phyloP scores from a whole-genome alignment of 2,113 vertebrate genomes.

The Chionomys nivalis region DNA sequence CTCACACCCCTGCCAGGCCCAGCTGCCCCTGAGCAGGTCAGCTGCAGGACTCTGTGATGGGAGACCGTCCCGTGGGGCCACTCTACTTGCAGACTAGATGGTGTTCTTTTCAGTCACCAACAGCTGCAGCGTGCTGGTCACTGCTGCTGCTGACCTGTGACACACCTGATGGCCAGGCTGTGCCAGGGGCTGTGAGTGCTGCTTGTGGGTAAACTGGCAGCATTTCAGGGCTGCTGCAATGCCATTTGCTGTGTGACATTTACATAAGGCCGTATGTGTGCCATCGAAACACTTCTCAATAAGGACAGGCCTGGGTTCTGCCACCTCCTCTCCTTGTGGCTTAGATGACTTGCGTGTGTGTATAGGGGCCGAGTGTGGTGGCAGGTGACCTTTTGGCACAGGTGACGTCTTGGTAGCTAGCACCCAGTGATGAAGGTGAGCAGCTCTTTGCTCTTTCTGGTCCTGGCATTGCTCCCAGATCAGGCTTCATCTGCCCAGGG shows the following conservation, averaged over 20 bases:
- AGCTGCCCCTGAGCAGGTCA: neutral
- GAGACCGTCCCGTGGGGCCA: no score
- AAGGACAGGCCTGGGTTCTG: neutral
- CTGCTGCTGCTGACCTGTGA: neutral
- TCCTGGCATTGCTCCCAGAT: neutral
- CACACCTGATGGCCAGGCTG: neutral
- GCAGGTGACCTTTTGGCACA: neutral
- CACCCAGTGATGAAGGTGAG: no score
- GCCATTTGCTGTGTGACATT: neutral
- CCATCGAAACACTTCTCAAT: neutral
- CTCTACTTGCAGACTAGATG: neutral
- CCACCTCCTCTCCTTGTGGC: neutral
- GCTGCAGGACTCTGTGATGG: neutral
- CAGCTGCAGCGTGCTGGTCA: neutral
- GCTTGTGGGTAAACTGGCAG: neutral
- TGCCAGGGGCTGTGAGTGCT: neutral
- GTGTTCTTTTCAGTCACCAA: neutral
- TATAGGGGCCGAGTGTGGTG: fast-evolving
- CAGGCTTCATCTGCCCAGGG: neutral
- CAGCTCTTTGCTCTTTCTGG: neutral
- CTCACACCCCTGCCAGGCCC: neutral
- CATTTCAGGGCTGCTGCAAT: neutral
- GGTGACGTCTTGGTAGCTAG: neutral
- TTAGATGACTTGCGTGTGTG: neutral
- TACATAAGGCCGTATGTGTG: neutral